Evolutionary conservation across 1,140 invertebrate species (phyloP), one percentile per base, ranked within the genome.

Genomic region (Tachypleus tridentatus): DNA sequence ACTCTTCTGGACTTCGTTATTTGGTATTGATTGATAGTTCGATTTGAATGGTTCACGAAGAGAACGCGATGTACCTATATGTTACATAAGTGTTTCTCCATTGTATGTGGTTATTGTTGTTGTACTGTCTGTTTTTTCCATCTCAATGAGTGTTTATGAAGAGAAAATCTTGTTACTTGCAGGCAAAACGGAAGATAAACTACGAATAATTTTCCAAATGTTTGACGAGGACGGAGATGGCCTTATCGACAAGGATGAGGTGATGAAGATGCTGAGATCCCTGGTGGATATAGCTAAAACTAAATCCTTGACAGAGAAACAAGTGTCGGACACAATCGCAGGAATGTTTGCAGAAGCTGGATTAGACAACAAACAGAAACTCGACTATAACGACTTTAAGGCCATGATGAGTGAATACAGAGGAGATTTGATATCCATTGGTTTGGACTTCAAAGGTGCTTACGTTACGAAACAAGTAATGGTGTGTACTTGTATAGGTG

Each of bases 181-280:
- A 67, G 66, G 78, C 75, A 89, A 91, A 72, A 93, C 93, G 4
- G 93, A 98, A 71, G 94, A 98, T 72, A 98, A 98, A 75, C 77
- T 98, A 10, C 82, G 94, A 10, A 94, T 98, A 49, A 91, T 99
- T 64, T 98, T 98, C 73, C 91, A 97, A 73, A 98, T 99, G 96
- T 98, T 96, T 74, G 96, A 98, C 75, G 91, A 94, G 70, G 93
- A 98, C 74, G 83, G 90, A 4, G 95, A 95, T 72, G 95, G 94
- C 0, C 88, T 93, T 0, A 96, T 98, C 64, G 92, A 97, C 72
- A 95, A 96, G 74, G 86, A 84, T 4, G 95, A 98, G 74, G 79
- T 98, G 3, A 91, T 88, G 5, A 92, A 96, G 74, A 96, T 98
- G 89, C 77, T 93, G 65, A 80, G 93, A 48, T 97, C 93, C 0